Evolutionary conservation across 1,140 invertebrate genomes (phyloP), one percentile per base, ranked within the genome.

Genomic region (Delia radicum): DNA sequence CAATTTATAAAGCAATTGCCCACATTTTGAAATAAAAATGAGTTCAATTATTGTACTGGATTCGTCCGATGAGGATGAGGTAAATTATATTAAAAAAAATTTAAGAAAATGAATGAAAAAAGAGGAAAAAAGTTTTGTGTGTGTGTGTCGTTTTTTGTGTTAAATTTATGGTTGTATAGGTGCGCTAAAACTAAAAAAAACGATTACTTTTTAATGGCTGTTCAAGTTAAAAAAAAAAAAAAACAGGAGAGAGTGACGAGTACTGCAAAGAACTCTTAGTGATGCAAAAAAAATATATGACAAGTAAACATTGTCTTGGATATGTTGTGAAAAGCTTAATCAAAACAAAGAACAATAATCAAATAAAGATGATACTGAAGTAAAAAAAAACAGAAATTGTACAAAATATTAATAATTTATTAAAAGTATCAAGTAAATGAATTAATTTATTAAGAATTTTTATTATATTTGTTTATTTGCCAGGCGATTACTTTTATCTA

Each of bases 41-140:
- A 77, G 73, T 63, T 77, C 76, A 48, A 74, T 77, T 74, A 77
- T 77, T 72, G 76, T 77, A 21, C 63, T 77, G 42, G 76, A 77
- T 28, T 77, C 76, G 13, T 77, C 76, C 63, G 76, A 77, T 48
- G 76, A 77, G 69, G 76, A 77, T 31, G 76, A 74, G 73, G 73
- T 77, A 77, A 74, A 74, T 74, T 65, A 63, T 62, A 65, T 46
- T 61, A 21, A 8, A 55, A 76, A 76, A 31, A 15, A 21, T 74
- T 74, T 33, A 62, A 73, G 71, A 48, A 46, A 65, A 69, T 55
- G 69, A 62, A 72, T 72, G 69, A 75, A 55, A 61, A 61, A 71
- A 61, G 15, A 29, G 48, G 21, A 71, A 75, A 75, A 27, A 48
- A 31, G 74, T 31, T 33, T 48, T 37, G 26, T 10, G 42, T 72